Base-by-base conservation (phyloP, 2,113 vertebrate species). In the Brachionichthys hirsutus region DNA sequence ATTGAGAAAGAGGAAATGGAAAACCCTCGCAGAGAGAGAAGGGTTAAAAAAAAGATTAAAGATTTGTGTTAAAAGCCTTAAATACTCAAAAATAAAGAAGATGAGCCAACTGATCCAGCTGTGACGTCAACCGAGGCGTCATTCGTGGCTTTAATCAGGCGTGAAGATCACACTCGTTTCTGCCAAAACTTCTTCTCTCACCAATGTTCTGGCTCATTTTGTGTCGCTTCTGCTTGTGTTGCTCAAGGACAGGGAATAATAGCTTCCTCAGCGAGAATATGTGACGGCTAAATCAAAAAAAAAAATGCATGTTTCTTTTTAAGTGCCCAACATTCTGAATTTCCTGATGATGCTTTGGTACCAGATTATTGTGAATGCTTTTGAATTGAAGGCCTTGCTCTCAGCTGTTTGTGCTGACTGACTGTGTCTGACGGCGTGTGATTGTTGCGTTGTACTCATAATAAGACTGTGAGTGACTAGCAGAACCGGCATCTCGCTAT, bases 401-500 rank as follows among this genome's bases (percentile, higher is more conserved):
- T 63, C 62, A 61, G 54, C 45, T 67, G 71, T 84, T 67, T 76
- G 60, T 12, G 9, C 78, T 61, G 73, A 67, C 74, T 80, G 76
- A 65, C 56, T 81, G 68, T 68, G 83, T 77, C 75, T 77, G 75
- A 72, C 73, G 76, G 68, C 56, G 36, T 79, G 73, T 72, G 75
- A 86, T 77, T 81, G 82, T 83, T 81, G 82, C 77, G 64, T 80
- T 61, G 73, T 79, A 70, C 77, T 78, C 80, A 78, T 87, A 84
- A 84, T 85, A 82, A 87, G 80, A 68, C 85, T 77, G 77, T 73
- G 75, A 84, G 77, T 84, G 85, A 89, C 66, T 81, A 83, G 81
- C 79, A 87, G 80, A 77, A 82, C 78, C 85, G 85, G 84, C 86
- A 84, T 84, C 85, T 81, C 75, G 64, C 84, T 62, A 57, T 86